Evolutionary conservation across 1,140 invertebrate genomes (phyloP).

Genomic region (Drosophila punjabiensis): DNA sequence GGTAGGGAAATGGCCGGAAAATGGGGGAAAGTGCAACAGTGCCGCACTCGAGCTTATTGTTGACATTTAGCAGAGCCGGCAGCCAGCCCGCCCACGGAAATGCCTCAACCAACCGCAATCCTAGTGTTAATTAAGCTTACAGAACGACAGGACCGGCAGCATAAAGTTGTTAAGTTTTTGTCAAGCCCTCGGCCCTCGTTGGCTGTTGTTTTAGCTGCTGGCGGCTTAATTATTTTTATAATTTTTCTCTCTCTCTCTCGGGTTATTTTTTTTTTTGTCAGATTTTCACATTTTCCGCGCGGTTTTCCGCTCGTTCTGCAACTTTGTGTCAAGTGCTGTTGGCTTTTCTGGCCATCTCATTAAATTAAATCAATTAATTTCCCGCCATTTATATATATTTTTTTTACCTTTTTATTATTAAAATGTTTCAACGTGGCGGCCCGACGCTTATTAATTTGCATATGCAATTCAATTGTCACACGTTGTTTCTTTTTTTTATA

Average conservation of each 20-base stretch:
- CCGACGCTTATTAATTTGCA: constrained; percentile 42
- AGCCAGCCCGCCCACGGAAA: constrained; percentile 19
- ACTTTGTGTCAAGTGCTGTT: constrained; percentile 26
- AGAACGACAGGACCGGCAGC: constrained; percentile 51
- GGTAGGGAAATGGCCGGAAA: constrained; percentile 22
- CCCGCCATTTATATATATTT: constrained; percentile 8
- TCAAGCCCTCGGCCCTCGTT: constrained; percentile 30
- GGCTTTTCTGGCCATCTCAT: constrained; percentile 48
- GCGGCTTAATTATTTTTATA: constrained; percentile 74
- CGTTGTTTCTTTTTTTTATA: background rate
- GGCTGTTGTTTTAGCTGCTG: constrained; percentile 51
- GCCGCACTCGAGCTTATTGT: constrained; percentile 56
- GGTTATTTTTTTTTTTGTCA: background rate
- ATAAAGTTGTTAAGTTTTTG: constrained; percentile 76
- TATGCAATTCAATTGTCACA: constrained; percentile 30
- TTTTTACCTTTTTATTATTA: constrained; percentile 8
- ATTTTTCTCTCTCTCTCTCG: background rate
- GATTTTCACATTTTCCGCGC: constrained; percentile 43
- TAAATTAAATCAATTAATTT: constrained; percentile 74
- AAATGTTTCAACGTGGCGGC: constrained; percentile 24
- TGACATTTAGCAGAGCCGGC: constrained; percentile 43
- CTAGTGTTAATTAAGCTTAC: constrained; percentile 73
- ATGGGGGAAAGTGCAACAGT: constrained; percentile 45
- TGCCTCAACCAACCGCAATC: constrained; percentile 18
- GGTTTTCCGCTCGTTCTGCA: constrained; percentile 13